phyloP scores from a whole-genome alignment of 2,888 invertebrate genomes.

The Bruchidius siliquastri region DNA sequence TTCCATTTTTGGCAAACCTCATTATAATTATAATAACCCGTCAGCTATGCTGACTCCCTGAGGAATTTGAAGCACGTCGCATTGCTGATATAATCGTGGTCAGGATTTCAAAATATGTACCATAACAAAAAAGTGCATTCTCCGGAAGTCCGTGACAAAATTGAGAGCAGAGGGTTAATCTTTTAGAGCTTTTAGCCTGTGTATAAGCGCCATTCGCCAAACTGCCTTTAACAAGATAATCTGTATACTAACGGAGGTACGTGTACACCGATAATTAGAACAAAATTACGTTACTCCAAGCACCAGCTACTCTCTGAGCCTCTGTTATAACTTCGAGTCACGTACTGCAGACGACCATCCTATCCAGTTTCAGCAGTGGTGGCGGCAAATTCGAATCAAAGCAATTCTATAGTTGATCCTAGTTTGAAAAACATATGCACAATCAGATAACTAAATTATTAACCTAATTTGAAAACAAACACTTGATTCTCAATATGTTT shows the following conservation, averaged over 20 bases:
- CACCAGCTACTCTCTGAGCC: not conserved
- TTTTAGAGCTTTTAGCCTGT: not conserved
- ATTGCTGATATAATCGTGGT: too few relatives aligned
- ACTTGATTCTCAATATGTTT: too few relatives aligned
- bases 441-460: too few relatives aligned
- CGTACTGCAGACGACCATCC: not conserved
- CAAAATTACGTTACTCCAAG: constrained; percentile 1
- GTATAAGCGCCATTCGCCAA: not conserved
- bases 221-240: not conserved
- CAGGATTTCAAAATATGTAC: not conserved
- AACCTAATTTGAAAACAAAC: too few relatives aligned
- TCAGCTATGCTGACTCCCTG: too few relatives aligned
- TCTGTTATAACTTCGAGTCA: not conserved
- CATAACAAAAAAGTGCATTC: not conserved
- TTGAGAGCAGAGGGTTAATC: not conserved
- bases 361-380: not conserved
- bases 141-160: not conserved
- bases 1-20: too few relatives aligned
- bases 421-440: too few relatives aligned
- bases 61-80: too few relatives aligned
- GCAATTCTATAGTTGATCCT: too few relatives aligned
- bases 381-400: not conserved
- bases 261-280: constrained; percentile 1
- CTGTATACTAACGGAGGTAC: not conserved
- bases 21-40: too few relatives aligned